Evolutionary conservation across 2,797 vertebrate species (phyloP), one percentile per base, ranked within the genome.

Genomic region (Poeciliopsis presidionis): DNA sequence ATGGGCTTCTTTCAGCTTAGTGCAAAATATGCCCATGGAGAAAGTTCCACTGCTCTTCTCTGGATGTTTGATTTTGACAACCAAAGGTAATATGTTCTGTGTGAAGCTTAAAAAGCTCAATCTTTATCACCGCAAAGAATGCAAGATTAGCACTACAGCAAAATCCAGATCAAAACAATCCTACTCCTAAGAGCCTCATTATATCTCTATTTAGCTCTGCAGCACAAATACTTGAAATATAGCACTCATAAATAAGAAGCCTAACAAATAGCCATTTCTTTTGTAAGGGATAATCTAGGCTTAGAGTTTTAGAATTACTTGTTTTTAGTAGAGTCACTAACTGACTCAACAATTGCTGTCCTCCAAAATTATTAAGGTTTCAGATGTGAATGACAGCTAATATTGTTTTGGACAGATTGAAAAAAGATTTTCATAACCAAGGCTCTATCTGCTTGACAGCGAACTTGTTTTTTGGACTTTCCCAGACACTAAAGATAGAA

Each of bases 361-460:
- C 55, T 30, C n/a, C 12, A 30, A 61, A 61, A 33, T 14, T 18
- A 16, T 36, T 18, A 63, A 30, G 1, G 1, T 41, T 43, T 25
- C 25, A 0, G 22, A 69, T 69, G 11, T 41, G 36, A 67, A 41
- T 36, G 33, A 36, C 5, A 36, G 30, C 20, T n/a, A 57, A 65
- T 30, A 22, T 2, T n/a, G 0, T 16, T 22, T 43, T 59, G 1
- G 43, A 77, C 28, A 51, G 51, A 5, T 18, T 63, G 14, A 30
- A 11, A 36, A n/a, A 30, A 41, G 2, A 8, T 41, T 41, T 55
- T 0, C 2, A 33, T 46, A 28, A 18, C 1, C 0, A 11, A 65
- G 46, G 18, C 90, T 77, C 91, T 90, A 88, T 71, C 91, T 90
- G 74, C 84, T 87, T 90, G 81, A 49, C 69, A 80, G 8, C 7